Evolutionary conservation across 2,113 vertebrate species (phyloP), one percentile per base, ranked within the genome.

Genomic region (Chaetops frenatus): DNA sequence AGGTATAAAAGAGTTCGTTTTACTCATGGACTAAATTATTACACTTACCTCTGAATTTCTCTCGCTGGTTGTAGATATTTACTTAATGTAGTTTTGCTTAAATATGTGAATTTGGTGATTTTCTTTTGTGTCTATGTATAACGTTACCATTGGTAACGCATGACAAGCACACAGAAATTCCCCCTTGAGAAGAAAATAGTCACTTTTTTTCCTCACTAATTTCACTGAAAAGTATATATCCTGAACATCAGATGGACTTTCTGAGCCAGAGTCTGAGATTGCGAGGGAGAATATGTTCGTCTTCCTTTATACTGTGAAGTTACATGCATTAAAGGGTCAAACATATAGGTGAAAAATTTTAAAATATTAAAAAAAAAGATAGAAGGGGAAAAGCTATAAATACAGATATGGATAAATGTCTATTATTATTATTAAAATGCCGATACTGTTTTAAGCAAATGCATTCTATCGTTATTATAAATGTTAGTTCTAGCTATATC

Each of bases 391-490:
- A 96, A 97, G 88, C 79, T 98, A 98, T 98, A 98, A 98, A 97
- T 98, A 97, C 97, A 98, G 96, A 98, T 98, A 98, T 98, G 98
- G 98, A 98, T 98, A 98, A 98, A 98, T 98, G 97, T 98, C 96
- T 98, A 98, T 98, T 98, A 98, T 98, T 98, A 98, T 98, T 97
- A 98, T 98, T 97, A 98, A 98, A 97, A 98, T 96, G 94, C 96
- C 89, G 95, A 98, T 97, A 97, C 96, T 97, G 97, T 97, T 98
- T 97, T 97, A 98, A 98, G 97, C 97, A 98, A 98, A 98, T 98
- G 96, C 97, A 98, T 98, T 98, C 97, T 98, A 98, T 98, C 92
- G 9, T 98, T 98, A 98, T 98, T 98, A 98, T 98, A 98, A 98
- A 98, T 98, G 98, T 98, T 98, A 98, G 97, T 97, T 97, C 96